Percentiles rank a stretch among this genome's conserved stretches.
phyloP scores from a whole-genome alignment of 2,797 vertebrate genomes.

The Otolemur crassicaudatus region DNA sequence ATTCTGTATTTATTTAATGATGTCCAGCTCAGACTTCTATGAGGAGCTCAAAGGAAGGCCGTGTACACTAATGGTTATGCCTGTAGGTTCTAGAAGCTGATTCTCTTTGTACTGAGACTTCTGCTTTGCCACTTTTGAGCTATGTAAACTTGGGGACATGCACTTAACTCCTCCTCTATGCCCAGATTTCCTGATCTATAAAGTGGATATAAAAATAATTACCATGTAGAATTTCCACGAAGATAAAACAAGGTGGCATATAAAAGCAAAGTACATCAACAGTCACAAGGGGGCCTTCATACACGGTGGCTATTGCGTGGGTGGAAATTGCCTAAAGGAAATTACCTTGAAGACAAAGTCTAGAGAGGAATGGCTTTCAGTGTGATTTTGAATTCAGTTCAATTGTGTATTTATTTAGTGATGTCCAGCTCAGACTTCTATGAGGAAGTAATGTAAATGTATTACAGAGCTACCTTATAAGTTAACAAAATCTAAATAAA shows the following conservation, averaged over 20 bases:
- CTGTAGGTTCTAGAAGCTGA: not conserved
- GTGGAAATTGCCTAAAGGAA: too few species aligned
- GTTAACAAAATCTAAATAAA: not conserved
- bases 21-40: not conserved
- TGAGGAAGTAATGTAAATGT: too few species aligned
- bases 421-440: too few species aligned
- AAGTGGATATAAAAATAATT: slow-evolving; percentile 24
- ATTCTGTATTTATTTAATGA: not conserved
- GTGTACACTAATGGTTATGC: not conserved
- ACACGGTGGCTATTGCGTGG: not conserved
- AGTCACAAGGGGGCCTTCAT: not conserved
- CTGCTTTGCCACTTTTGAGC: not conserved
- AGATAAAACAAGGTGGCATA: not conserved
- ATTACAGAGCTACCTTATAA: not conserved
- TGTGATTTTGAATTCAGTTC: too few species aligned
- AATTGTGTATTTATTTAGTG: too few species aligned
- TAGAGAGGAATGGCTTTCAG: too few species aligned
- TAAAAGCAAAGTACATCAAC: not conserved
- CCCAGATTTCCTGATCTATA: slow-evolving; percentile 6
- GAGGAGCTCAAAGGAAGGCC: not conserved
- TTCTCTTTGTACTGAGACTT: not conserved
- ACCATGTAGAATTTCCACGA: not conserved
- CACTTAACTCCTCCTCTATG: not conserved
- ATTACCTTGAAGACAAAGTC: too few species aligned
- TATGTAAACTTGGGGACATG: not conserved